Conservation (phyloP, 2,113 vertebrate species). For the Glareola pratincola region DNA sequence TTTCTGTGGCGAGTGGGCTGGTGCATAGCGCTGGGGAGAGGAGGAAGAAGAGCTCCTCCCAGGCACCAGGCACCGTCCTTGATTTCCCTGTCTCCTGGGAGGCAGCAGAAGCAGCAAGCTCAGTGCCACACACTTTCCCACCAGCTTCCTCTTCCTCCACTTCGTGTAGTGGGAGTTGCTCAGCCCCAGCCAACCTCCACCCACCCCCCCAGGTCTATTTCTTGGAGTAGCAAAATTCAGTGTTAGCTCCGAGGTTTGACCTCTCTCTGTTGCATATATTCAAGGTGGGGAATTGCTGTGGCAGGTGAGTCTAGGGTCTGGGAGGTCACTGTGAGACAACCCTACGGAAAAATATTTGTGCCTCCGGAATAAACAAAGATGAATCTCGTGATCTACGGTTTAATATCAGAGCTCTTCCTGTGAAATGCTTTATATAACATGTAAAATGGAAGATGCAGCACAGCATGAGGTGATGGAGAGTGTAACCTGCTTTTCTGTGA, state of each 20-base stretch:
- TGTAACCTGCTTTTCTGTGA: neutral
- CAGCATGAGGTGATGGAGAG: neutral
- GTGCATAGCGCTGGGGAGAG: neutral
- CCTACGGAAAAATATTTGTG: neutral
- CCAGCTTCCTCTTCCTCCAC: neutral
- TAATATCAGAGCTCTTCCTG: neutral
- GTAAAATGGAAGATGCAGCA: neutral
- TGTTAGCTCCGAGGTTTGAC: neutral
- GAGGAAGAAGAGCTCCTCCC: neutral
- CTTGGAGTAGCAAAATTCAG: neutral
- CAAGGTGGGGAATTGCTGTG: neutral
- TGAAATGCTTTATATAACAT: neutral
- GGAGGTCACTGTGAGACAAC: neutral
- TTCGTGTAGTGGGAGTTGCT: neutral
- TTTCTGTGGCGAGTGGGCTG: neutral
- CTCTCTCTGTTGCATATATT: neutral
- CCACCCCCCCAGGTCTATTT: neutral
- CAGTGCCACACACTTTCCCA: neutral
- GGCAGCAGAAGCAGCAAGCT: neutral
- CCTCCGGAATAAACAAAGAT: neutral
- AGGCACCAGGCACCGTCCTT: neutral
- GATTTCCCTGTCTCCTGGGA: neutral
- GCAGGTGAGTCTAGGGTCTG: neutral
- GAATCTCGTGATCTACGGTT: neutral
- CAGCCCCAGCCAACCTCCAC: neutral